These are phyloP conservation scores for Ursus arctos DNA, from an alignment of 2,113 vertebrate species.

Conservation along the genomic window DNA sequence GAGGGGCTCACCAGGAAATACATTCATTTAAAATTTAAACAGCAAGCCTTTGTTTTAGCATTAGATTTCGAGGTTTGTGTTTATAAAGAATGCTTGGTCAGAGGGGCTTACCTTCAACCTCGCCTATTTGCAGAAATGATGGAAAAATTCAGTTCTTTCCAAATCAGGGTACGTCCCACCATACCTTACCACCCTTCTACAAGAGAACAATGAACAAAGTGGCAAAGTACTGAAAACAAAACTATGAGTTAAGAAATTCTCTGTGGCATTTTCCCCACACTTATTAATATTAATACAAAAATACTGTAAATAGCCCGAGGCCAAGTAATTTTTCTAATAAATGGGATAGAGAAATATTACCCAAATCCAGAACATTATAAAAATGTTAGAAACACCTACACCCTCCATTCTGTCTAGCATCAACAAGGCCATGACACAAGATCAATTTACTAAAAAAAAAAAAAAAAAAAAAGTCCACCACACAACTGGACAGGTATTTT, in stretches of 20 bases:
- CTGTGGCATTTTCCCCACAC: not conserved
- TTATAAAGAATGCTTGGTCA: not conserved
- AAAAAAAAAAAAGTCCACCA: not conserved
- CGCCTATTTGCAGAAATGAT: not conserved
- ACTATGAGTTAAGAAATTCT: constrained; percentile 5
- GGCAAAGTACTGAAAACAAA: not conserved
- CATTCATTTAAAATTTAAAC: not conserved
- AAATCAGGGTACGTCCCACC: not conserved
- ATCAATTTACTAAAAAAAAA: not conserved
- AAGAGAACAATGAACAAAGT: not conserved
- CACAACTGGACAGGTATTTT: constrained; percentile 68
- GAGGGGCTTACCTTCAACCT: not conserved
- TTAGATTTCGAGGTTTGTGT: not conserved
- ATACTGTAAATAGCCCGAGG: not conserved
- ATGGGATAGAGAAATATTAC: not conserved
- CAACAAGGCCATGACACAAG: not conserved
- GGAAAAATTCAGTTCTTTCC: not conserved
- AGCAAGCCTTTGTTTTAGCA: not conserved
- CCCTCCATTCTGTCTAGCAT: not conserved
- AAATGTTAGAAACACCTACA: not conserved
- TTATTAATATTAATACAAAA: constrained; percentile 9
- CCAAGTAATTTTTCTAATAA: not conserved
- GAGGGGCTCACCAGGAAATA: not conserved
- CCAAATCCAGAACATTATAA: not conserved
- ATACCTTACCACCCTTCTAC: not conserved